Base-by-base conservation (phyloP, 2,888 invertebrate species). In the Morpho achilles region DNA sequence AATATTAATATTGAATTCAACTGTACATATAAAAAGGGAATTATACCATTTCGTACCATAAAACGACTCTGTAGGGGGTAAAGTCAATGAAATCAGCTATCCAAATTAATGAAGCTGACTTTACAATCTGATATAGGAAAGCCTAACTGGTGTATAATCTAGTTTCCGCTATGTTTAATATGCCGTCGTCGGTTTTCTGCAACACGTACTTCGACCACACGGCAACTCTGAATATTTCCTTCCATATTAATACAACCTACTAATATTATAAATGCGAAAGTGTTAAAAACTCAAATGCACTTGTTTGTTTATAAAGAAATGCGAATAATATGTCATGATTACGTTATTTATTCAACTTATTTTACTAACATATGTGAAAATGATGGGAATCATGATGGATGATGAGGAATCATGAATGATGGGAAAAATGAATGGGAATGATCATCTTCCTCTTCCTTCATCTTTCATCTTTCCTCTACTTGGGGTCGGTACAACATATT, bases 121-220 rank as follows among this genome's bases (percentile, higher is more conserved):
- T 43, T 43, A 43, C 42, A 43, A 43, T 43, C 42, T 43, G 42
- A 43, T 43, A 9, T 43, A 43, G 42, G 42, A 43, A 43, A 43
- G 42, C 42, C 2, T 43, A 43, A 43, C 42, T 43, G 9, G 9
- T 43, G 9, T 9, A 9, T 43, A 43, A 43, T 8, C 16, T 40
- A 41, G 57, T 60, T 60, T 58, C 58, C 62, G 60, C 58, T 60
- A 32, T 53, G 52, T 60, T 58, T 60, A 50, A 62, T 56, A 62
- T 57, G 62, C 62, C 62, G 55, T 43, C 60, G 46, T 58, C 32
- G 47, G 60, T 62, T 62, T 58, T 48, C 55, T 52, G 55, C 60
- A 48, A 48, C 22, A 9, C 5, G 32, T 8, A 39, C n/a, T 49
- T 39, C 8, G 9, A n/a, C 16, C 8, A 49, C 39, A 49, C 45